A percentile compares a stretch with the other conserved stretches of the same genome.
Conservation (phyloP, 2,113 vertebrate genomes). For the Chelonoidis abingdonii region DNA sequence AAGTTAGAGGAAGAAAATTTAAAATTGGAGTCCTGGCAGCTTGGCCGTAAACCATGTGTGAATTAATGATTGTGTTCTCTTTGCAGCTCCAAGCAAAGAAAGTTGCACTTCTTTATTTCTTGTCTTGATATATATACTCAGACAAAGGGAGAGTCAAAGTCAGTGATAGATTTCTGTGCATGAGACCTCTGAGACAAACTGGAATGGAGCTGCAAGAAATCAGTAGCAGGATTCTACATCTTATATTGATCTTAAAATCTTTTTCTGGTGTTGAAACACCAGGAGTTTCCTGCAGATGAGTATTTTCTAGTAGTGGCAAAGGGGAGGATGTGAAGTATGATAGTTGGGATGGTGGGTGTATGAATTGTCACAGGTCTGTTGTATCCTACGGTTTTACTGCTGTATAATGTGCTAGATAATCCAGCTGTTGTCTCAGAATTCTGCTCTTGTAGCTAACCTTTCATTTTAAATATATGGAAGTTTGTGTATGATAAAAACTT, state of each 20-base stretch:
- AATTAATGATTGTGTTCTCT: neutral
- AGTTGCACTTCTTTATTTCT: neutral
- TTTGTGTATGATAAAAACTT: neutral
- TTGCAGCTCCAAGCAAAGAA: neutral
- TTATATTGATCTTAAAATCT: slow-evolving; percentile 17
- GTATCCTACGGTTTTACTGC: neutral
- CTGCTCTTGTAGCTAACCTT: neutral
- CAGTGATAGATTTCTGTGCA: neutral
- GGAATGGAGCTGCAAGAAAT: slow-evolving; percentile 8
- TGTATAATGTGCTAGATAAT: neutral
- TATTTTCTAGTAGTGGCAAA: rapidly evolving
- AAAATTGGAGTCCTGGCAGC: neutral
- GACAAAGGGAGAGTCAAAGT: neutral
- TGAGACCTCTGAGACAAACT: neutral
- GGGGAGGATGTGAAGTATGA: neutral
- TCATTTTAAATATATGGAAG: neutral
- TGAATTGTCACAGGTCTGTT: neutral
- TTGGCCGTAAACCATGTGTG: neutral
- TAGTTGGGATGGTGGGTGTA: neutral
- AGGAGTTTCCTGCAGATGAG: neutral
- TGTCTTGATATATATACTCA: slow-evolving; percentile 7
- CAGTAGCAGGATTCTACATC: neutral
- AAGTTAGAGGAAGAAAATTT: neutral
- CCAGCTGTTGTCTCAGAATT: neutral
- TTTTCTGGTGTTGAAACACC: neutral